Percentiles rank a stretch among this genome's conserved stretches.
phyloP scores from a whole-genome alignment of 2,888 invertebrate genomes.

The Stenotaenia linearis region DNA sequence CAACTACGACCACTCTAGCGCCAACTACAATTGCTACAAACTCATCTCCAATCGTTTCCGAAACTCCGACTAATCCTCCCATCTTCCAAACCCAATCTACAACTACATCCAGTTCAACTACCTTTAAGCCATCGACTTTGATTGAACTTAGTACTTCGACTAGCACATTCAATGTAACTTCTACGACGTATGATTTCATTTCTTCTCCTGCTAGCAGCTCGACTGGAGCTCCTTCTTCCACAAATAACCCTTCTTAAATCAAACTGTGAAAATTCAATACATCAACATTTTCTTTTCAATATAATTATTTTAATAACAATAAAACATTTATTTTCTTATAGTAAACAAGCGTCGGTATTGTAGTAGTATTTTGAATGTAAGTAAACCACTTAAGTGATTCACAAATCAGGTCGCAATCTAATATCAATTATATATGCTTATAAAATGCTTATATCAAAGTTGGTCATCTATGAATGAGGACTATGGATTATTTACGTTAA shows the following conservation, averaged over 20 bases:
- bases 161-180: neutral
- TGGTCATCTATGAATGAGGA: neutral
- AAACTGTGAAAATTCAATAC: neutral
- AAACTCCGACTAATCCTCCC: neutral
- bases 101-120: neutral
- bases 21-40: neutral
- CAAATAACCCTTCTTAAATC: neutral
- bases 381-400: neutral
- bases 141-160: neutral
- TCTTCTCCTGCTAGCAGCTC: neutral
- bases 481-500: neutral
- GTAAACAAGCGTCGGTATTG: neutral
- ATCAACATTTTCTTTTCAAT: too few relatives aligned
- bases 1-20: neutral
- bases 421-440: neutral
- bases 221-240: neutral
- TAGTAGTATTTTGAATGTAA: neutral
- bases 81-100: neutral
- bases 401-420: neutral
- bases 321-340: too few relatives aligned
- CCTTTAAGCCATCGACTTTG: neutral
- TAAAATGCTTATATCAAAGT: neutral
- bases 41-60: neutral
- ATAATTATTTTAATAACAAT: too few relatives aligned
- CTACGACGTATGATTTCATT: neutral